Conservation (phyloP, 2,888 invertebrate genomes). For the Catocala nupta region DNA sequence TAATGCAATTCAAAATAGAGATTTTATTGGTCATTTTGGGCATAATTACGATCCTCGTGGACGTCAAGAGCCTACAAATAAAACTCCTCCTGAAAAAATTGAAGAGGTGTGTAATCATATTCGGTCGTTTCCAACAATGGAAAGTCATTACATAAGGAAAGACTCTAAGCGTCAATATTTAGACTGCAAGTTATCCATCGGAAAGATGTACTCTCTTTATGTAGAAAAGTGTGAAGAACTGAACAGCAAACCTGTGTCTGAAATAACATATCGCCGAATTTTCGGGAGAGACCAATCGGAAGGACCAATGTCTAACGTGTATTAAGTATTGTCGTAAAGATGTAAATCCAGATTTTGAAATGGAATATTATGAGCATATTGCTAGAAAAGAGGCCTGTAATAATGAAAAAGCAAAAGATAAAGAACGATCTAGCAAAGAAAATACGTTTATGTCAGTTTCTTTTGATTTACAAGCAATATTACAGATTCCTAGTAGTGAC, state of each 20-base stretch:
- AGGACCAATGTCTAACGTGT: constrained; percentile 28
- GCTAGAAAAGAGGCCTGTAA: constrained; percentile 12
- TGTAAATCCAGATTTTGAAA: background rate
- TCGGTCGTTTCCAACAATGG: constrained; percentile 14
- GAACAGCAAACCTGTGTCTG: constrained; percentile 16
- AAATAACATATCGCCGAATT: constrained; percentile 28
- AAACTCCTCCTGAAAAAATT: constrained; percentile 3
- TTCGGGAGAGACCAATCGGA: constrained; percentile 24
- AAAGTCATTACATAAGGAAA: constrained; percentile 16
- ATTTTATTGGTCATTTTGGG: constrained; percentile 1
- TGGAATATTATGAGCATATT: background rate
- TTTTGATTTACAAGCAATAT: constrained; percentile 16
- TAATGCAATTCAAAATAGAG: constrained; percentile 15
- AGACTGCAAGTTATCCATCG: constrained; percentile 7
- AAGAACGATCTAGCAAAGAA: constrained; percentile 18
- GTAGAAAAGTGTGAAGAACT: constrained; percentile 13
- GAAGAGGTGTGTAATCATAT: background rate
- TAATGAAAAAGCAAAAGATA: constrained; percentile 21
- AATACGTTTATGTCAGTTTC: constrained; percentile 9
- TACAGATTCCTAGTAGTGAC: constrained; percentile 6
- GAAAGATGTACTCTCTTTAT: constrained; percentile 20
- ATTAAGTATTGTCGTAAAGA: constrained; percentile 16
- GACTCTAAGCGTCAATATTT: constrained; percentile 6
- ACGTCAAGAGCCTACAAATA: background rate
- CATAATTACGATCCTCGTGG: background rate